phyloP scores from a whole-genome alignment of 1,140 invertebrate genomes.

The Harpegnathos saltator region DNA sequence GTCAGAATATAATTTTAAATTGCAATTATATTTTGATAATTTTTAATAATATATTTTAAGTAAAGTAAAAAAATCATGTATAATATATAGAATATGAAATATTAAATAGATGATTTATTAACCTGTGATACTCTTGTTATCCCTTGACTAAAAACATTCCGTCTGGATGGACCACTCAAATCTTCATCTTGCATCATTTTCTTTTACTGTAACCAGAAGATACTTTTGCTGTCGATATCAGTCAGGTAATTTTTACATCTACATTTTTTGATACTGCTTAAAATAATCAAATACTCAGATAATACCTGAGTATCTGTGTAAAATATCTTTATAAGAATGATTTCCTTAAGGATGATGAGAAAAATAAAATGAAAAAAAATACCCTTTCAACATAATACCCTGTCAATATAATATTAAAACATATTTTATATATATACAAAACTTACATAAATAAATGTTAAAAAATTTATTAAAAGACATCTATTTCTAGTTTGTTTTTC shows the following conservation, averaged over 20 bases:
- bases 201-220: constrained; percentile 53
- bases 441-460: neutral
- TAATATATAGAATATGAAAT: neutral
- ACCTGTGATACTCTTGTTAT: constrained; percentile 84
- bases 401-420: neutral
- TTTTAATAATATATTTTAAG: neutral
- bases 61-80: neutral
- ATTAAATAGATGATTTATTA: constrained; percentile 50
- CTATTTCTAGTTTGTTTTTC: no score
- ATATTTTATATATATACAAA: neutral
- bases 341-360: no score
- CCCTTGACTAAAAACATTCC: constrained; percentile 81
- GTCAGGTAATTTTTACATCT: neutral
- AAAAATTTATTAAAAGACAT: no score
- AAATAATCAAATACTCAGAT: neutral
- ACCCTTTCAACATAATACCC: no score
- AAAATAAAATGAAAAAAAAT: no score
- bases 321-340: neutral
- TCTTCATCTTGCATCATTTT: constrained; percentile 86
- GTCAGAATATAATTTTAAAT: neutral
- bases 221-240: constrained; percentile 2
- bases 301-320: neutral
- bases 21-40: no score
- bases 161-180: constrained; percentile 80
- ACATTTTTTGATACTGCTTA: neutral